Evolutionary conservation across 2,797 vertebrate species (phyloP).

Genomic region (Squalus acanthias): DNA sequence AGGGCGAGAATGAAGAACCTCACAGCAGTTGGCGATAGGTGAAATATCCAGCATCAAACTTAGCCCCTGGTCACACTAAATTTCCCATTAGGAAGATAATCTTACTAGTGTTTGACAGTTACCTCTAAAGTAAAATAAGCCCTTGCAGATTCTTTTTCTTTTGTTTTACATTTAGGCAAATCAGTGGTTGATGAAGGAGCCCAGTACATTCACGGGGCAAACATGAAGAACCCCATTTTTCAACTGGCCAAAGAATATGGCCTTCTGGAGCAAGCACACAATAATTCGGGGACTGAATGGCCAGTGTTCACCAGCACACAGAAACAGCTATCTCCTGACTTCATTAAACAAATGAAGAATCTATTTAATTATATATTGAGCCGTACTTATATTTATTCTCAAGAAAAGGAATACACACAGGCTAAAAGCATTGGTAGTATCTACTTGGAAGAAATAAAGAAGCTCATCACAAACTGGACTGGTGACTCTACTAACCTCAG

Average conservation of each 20-base stretch:
- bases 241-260: conserved; percentile 42
- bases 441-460: conserved; percentile 37
- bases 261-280: conserved; percentile 37
- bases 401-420: neutral
- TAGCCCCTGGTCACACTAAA: neutral
- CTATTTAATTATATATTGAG: neutral
- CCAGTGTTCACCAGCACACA: neutral
- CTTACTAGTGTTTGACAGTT: neutral
- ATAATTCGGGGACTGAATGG: neutral
- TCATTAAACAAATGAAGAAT: neutral
- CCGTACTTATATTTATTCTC: neutral
- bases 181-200: conserved; percentile 46
- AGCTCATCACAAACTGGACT: conserved; percentile 29
- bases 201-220: conserved; percentile 48
- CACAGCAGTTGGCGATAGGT: neutral
- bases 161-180: conserved; percentile 40
- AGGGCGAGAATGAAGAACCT: conserved; percentile 44
- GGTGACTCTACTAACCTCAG: conserved; percentile 33
- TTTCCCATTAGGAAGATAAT: neutral
- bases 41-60: neutral
- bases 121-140: neutral
- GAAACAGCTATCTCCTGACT: neutral
- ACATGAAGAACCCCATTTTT: conserved; percentile 46
- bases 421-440: neutral
- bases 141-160: neutral